Conservation (phyloP, 1,140 invertebrate species). For the Lasioglossum albipes region DNA sequence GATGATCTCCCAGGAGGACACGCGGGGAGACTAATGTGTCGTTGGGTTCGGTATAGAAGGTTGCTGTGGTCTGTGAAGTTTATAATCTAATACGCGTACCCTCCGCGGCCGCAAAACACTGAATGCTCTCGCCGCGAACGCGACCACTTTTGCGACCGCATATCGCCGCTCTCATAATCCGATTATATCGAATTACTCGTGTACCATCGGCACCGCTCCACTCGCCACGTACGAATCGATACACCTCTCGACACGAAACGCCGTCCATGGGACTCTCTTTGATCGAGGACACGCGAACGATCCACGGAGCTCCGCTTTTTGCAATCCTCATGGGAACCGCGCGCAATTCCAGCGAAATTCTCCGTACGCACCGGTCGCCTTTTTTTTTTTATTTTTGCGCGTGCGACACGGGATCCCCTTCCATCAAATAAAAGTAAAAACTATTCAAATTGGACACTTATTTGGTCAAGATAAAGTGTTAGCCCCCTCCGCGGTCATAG, state of each 20-base stretch:
- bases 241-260: conserved; percentile 35
- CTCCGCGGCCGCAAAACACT: conserved; percentile 70
- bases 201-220: conserved; percentile 58
- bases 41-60: conserved; percentile 63
- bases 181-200: conserved; percentile 78
- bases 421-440: too few species aligned
- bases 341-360: too few species aligned
- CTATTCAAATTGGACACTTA: too few species aligned
- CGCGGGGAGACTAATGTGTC: conserved; percentile 69
- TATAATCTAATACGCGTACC: conserved; percentile 78
- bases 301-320: background rate
- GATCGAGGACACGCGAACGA: conserved; percentile 27
- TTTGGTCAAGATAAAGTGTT: too few species aligned
- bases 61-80: conserved; percentile 75
- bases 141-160: conserved; percentile 74
- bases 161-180: conserved; percentile 74
- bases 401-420: too few species aligned
- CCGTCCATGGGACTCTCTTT: conserved; percentile 32
- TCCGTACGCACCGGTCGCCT: too few species aligned
- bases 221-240: conserved; percentile 59
- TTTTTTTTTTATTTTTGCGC: too few species aligned
- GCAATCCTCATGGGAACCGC: too few species aligned
- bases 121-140: conserved; percentile 75
- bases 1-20: conserved; percentile 64
- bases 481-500: too few species aligned